Conservation (phyloP, 35 echinoderm and acorn worm species). For the Apostichopus parvimensis region DNA sequence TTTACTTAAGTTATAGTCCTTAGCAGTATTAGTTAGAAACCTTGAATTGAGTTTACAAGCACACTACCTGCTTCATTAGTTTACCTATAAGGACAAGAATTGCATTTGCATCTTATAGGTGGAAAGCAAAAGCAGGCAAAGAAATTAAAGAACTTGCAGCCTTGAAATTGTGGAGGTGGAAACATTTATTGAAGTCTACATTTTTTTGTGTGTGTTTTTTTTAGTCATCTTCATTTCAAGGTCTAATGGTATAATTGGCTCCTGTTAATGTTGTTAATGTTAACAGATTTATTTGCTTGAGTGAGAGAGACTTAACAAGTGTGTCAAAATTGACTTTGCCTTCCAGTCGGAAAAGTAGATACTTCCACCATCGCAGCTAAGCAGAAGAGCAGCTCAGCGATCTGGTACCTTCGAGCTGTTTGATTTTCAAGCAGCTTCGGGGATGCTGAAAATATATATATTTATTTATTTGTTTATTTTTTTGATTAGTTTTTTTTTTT, state of each 20-base stretch:
- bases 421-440: not conserved
- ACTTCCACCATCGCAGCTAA: not conserved
- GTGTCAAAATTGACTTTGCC: constrained; percentile 6
- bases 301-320: constrained; percentile 30
- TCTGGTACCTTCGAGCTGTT: not conserved
- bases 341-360: constrained; percentile 1
- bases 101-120: constrained; percentile 31
- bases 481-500: not conserved
- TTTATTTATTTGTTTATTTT: not conserved
- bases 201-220: no score
- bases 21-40: not conserved
- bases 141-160: not conserved
- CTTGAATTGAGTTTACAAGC: constrained; percentile 28
- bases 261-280: constrained; percentile 16
- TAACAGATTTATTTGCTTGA: constrained; percentile 41
- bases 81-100: constrained; percentile 33
- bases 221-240: constrained; percentile 4
- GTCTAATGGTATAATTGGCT: constrained; percentile 18
- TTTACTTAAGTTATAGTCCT: not conserved
- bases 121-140: not conserved
- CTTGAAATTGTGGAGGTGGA: constrained; percentile 13
- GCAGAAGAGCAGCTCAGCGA: no score
- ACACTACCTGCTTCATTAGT: constrained; percentile 30
- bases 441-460: not conserved
- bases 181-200: not conserved